phyloP scores from a whole-genome alignment of 2,888 invertebrate genomes.

The Chrysina gloriosa region DNA sequence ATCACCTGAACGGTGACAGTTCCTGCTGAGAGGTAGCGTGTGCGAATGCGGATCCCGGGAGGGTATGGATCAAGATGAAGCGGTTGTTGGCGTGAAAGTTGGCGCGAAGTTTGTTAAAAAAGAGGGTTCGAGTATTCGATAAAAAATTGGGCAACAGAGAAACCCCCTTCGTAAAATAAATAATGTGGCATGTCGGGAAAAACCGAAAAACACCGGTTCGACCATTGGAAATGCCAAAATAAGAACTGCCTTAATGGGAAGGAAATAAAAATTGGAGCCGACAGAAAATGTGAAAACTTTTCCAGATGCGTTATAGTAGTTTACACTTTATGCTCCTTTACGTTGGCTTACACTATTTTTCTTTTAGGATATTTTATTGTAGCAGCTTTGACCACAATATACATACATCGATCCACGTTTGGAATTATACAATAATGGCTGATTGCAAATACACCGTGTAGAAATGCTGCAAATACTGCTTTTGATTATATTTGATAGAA shows the following conservation, averaged over 20 bases:
- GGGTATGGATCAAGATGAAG: conserved; percentile 45
- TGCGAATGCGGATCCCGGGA: conserved; percentile 33
- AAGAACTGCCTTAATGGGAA: conserved; percentile 22
- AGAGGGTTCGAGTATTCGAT: conserved; percentile 31
- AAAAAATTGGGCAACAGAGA: conserved; percentile 40
- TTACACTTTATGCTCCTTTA: not conserved
- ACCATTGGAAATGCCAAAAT: conserved; percentile 28
- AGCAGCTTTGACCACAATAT: too few relatives aligned
- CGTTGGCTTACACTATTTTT: too few relatives aligned
- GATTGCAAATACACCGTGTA: too few relatives aligned
- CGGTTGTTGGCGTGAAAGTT: conserved; percentile 39
- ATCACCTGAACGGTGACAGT: conserved; percentile 46
- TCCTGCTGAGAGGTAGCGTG: conserved; percentile 36
- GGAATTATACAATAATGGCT: too few relatives aligned
- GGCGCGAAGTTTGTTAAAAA: conserved; percentile 41
- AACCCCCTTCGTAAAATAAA: conserved; percentile 39
- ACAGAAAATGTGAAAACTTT: not conserved
- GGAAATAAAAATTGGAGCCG: conserved; percentile 14
- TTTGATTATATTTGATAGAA: too few relatives aligned
- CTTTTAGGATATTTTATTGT: too few relatives aligned
- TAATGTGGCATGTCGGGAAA: conserved; percentile 28
- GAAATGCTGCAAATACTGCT: too few relatives aligned
- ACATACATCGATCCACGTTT: too few relatives aligned
- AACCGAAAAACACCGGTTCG: conserved; percentile 31
- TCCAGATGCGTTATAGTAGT: not conserved